A percentile compares a stretch with the other conserved stretches of the same genome.
These are phyloP conservation scores for Creontiades dilutus DNA, from an alignment of 2,888 invertebrate species.

Conservation along the genomic window DNA sequence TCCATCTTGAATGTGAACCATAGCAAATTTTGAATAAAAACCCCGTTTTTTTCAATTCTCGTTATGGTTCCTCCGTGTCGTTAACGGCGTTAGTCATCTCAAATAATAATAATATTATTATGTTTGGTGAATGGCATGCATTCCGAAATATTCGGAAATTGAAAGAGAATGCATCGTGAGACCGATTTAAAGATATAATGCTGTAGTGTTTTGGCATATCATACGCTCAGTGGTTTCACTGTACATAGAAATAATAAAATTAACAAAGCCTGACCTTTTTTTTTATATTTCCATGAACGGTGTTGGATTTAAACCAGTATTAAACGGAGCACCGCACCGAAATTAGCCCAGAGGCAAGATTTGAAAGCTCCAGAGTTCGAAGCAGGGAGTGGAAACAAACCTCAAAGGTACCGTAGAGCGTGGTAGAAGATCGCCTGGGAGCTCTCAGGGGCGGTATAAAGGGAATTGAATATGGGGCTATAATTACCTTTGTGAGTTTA, in stretches of 20 bases:
- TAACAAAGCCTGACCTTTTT: neutral
- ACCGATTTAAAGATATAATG: no score
- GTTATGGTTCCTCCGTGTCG: no score
- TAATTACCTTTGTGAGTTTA: constrained; percentile 51
- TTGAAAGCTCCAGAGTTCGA: constrained; percentile 7
- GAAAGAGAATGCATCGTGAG: no score
- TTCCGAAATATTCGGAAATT: no score
- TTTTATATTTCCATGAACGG: neutral
- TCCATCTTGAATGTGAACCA: no score
- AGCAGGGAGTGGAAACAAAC: constrained; percentile 27
- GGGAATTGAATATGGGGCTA: constrained; percentile 64
- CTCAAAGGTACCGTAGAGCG: constrained; percentile 62
- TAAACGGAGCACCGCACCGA: constrained; percentile 5
- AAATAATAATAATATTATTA: no score
- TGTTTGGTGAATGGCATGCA: no score
- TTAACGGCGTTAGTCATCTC: no score
- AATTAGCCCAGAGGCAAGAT: constrained; percentile 6
- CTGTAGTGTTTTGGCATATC: no score
- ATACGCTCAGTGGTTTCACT: no score
- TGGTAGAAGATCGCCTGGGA: neutral
- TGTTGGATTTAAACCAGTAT: constrained; percentile 39
- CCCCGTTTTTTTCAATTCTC: no score
- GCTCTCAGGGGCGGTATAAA: constrained; percentile 38
- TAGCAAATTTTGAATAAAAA: no score
- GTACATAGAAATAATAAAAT: neutral